Conservation (phyloP, 2,888 invertebrate species). For the Ypsolopha sequella region DNA sequence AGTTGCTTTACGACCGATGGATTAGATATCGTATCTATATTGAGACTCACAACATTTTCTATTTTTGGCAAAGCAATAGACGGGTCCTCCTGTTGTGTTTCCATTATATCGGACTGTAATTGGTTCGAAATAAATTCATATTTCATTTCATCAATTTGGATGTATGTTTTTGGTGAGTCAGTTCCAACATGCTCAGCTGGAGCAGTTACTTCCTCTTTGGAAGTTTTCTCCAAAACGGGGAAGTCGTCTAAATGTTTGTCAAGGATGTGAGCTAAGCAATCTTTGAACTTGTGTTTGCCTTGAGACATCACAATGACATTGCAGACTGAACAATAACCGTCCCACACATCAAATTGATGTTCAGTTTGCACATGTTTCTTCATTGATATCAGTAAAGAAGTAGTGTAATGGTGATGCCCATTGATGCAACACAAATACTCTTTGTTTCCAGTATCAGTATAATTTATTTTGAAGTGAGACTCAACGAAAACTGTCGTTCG, state of each 20-base stretch:
- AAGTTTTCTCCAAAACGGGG: conserved; percentile 25
- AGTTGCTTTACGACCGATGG: conserved; percentile 2
- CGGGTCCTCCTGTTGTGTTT: conserved; percentile 9
- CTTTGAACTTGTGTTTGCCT: conserved; percentile 40
- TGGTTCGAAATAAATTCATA: conserved; percentile 35
- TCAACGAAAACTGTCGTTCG: conserved; percentile 14
- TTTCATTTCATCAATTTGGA: conserved; percentile 55
- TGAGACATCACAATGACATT: conserved; percentile 52
- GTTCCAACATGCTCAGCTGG: too few species aligned
- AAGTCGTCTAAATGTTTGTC: conserved; percentile 55
- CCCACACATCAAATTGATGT: conserved; percentile 58
- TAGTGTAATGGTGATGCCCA: conserved; percentile 45
- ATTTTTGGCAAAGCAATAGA: conserved; percentile 43
- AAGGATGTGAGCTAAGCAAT: conserved; percentile 52
- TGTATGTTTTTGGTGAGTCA: conserved; percentile 21
- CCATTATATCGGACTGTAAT: conserved; percentile 5
- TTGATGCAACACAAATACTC: conserved; percentile 57
- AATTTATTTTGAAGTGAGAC: conserved; percentile 47
- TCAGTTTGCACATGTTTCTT: conserved; percentile 54
- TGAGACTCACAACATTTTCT: conserved; percentile 67
- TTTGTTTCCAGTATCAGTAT: conserved; percentile 32
- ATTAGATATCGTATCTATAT: conserved; percentile 17
- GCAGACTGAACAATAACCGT: conserved; percentile 67
- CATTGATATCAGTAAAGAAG: conserved; percentile 48
- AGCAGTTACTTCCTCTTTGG: background rate